These are phyloP conservation scores for Poecilia velifera DNA, from an alignment of 2,797 vertebrate species.

Conservation along the genomic window DNA sequence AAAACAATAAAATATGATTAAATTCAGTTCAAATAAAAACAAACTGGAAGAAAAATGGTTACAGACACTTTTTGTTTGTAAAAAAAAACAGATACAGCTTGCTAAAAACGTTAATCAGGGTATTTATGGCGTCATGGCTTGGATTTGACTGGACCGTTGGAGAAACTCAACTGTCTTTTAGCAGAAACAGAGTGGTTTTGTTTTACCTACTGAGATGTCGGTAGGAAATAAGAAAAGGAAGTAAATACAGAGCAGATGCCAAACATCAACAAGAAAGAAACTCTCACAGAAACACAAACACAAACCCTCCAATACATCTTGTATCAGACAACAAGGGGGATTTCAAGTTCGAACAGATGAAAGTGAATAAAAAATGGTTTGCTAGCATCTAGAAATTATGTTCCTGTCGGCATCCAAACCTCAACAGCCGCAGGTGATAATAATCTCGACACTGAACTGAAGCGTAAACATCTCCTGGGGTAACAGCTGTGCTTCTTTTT, in stretches of 20 bases:
- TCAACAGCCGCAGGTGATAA: not conserved
- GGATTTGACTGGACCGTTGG: too few relatives aligned
- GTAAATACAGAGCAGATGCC: not conserved
- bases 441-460: not conserved
- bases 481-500: not conserved
- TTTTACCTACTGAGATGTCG: not conserved
- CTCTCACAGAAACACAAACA: not conserved
- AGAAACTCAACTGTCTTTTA: too few relatives aligned
- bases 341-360: not conserved
- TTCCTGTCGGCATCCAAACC: not conserved
- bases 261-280: constrained; percentile 5
- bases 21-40: too few relatives aligned
- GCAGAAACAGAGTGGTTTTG: not conserved
- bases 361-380: not conserved
- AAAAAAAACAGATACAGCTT: too few relatives aligned
- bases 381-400: not conserved
- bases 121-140: too few relatives aligned
- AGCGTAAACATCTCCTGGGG: not conserved
- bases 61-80: too few relatives aligned
- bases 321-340: not conserved
- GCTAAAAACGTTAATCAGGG: too few relatives aligned
- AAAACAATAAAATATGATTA: not conserved
- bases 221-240: constrained; percentile 3
- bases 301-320: not conserved
- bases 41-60: too few relatives aligned